phyloP scores from a whole-genome alignment of 2,797 vertebrate species.

The Tapera naevia region DNA sequence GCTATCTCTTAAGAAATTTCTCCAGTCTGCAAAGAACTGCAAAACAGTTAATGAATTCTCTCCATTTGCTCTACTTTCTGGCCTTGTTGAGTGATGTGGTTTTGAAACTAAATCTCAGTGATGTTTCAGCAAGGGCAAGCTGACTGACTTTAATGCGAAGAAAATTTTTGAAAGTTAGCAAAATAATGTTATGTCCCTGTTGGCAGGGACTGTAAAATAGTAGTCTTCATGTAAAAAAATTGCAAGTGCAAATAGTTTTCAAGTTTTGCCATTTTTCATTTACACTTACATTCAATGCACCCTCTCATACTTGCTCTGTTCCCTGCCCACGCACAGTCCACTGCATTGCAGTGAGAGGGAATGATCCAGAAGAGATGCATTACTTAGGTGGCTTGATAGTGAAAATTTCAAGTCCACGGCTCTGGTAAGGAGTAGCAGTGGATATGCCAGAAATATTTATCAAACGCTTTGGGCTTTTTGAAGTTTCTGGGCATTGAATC shows the following conservation, averaged over 20 bases:
- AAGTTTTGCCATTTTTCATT: neutral
- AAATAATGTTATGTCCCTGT: neutral
- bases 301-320: neutral
- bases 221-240: neutral
- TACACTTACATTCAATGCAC: neutral
- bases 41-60: neutral
- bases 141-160: neutral
- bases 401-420: neutral
- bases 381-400: neutral
- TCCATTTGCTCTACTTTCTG: neutral
- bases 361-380: neutral
- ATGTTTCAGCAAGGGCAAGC: neutral
- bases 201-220: neutral
- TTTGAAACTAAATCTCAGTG: neutral
- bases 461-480: neutral
- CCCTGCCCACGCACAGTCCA: neutral
- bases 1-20: neutral
- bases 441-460: neutral
- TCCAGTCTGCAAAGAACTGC: neutral
- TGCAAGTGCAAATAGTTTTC: neutral
- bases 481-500: constrained; percentile 1
- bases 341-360: neutral
- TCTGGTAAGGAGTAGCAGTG: neutral
- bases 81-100: neutral
- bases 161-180: neutral